Conservation (phyloP, 2,888 invertebrate species). For the Cataglyphis rosenhaueri region DNA sequence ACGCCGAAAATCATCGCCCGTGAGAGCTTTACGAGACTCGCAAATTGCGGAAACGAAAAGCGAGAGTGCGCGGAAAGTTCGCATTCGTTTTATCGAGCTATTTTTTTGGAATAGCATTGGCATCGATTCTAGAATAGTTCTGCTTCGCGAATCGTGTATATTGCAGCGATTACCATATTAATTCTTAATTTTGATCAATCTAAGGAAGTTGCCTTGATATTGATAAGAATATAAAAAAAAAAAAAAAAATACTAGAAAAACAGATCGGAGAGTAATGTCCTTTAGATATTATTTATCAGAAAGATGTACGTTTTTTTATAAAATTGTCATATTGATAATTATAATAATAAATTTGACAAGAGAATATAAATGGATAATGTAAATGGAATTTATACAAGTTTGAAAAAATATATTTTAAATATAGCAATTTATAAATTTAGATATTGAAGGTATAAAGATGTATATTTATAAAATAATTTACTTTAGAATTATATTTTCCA, state of each 20-base stretch:
- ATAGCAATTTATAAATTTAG: background rate
- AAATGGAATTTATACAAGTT: background rate
- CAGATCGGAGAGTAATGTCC: background rate
- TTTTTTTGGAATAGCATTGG: background rate
- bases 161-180: background rate
- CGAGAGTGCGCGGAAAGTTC: background rate
- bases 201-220: background rate
- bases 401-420: background rate
- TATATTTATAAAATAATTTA: background rate
- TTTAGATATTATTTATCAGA: background rate
- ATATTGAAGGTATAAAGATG: background rate
- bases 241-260: background rate
- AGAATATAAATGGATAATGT: background rate
- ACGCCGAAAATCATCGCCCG: conserved; percentile 65
- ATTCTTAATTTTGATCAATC: background rate
- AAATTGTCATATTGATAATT: background rate
- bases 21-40: conserved; percentile 57
- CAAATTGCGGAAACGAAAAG: conserved; percentile 53
- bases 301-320: background rate
- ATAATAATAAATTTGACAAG: background rate
- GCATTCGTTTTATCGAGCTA: conserved; percentile 14
- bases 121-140: conserved; percentile 4
- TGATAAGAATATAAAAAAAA: background rate
- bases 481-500: background rate
- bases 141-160: background rate